Base-by-base conservation (phyloP, 2,888 invertebrate genomes). In the Pandemis corylana region DNA sequence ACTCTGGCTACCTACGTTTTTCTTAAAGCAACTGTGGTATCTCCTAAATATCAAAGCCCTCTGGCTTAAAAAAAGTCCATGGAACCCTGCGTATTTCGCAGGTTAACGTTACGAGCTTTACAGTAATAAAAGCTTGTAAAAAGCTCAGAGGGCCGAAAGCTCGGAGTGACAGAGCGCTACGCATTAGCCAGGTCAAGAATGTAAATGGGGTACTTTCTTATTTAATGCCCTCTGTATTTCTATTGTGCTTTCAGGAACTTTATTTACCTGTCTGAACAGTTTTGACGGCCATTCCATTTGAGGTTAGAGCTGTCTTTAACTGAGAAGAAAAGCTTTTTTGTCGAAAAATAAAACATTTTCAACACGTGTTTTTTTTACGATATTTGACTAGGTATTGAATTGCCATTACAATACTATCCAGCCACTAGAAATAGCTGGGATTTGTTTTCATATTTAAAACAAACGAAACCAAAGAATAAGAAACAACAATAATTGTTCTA, bases 181-280 rank as follows among this genome's bases (percentile, higher is more conserved):
- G 20, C 51, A 67, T 67, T 67, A 67, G 36, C 67, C 67, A 51
- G 67, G 67, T 67, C 67, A 67, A 67, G 51, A 67, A 67, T 67
- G 67, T 67, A 67, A 67, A 67, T 67, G 67, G 53, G 67, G 42
- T 67, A 41, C 67, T 67, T 42, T 51, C 15, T 51, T 51, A 53
- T 67, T 67, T 67, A 67, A 67, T 67, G 67, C 42, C 51, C 20
- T 15, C 67, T 67, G 51, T 67, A 67, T 67, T 36, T 66, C 51
- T 36, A 66, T 53, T 53, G 51, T 67, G 53, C n/a, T 53, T 36
- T 42, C 67, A 53, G 41, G 53, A 15, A 67, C 51, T 67, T 41
- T 53, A 67, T 67, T 53, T 67, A 67, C 67, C 67, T 53, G 67
- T 53, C 65, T 53, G 7, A 67, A 53, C 53, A 15, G 15, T 67